phyloP scores from a whole-genome alignment of 2,888 invertebrate genomes.

The Phortica magna region DNA sequence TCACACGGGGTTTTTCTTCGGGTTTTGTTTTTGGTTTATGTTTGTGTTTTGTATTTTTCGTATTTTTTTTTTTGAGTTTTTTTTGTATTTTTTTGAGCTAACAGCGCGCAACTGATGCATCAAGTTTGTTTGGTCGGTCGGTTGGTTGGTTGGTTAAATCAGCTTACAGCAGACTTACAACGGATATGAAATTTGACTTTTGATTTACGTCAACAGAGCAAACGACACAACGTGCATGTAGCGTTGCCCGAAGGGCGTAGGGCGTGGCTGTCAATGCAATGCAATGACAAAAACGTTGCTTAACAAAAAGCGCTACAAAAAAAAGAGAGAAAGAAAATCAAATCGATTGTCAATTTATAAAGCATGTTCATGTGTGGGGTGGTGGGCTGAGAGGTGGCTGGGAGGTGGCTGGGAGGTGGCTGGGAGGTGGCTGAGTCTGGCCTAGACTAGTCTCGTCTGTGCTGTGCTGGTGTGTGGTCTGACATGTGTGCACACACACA shows the following conservation, averaged over 20 bases:
- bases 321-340: slow-evolving; percentile 31
- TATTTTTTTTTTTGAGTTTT: neutral
- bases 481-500: too few relatives aligned
- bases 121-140: neutral
- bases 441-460: slow-evolving; percentile 5
- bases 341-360: slow-evolving; percentile 65
- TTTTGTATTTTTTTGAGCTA: slow-evolving; percentile 42
- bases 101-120: slow-evolving; percentile 44
- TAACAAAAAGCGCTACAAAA: neutral
- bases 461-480: neutral
- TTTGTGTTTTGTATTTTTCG: neutral
- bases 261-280: neutral
- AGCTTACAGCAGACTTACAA: slow-evolving; percentile 72
- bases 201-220: slow-evolving; percentile 66
- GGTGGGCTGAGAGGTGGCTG: slow-evolving; percentile 20
- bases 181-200: slow-evolving; percentile 70
- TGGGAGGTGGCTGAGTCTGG: too few relatives aligned
- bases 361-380: slow-evolving; percentile 17
- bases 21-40: neutral
- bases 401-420: too few relatives aligned
- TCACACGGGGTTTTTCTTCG: neutral
- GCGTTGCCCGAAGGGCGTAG: neutral
- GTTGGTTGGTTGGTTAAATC: slow-evolving; percentile 47
- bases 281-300: neutral
- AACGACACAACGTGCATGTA: neutral